These are phyloP conservation scores for Agriopis leucophaearia DNA, from an alignment of 2,888 invertebrate genomes.

Conservation along the genomic window DNA sequence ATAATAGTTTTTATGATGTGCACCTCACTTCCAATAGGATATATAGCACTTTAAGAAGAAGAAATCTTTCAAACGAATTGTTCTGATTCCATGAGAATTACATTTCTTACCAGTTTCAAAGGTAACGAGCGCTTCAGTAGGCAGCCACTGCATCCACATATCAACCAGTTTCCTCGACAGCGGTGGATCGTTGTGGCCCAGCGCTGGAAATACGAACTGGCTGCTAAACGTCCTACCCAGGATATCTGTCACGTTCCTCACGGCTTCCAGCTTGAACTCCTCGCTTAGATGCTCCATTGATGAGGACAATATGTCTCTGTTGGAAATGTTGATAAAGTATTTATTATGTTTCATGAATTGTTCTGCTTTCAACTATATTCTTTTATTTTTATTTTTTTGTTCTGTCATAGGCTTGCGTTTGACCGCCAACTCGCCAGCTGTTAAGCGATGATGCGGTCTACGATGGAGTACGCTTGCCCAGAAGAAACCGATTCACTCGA, in stretches of 20 bases:
- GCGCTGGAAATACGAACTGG: constrained; percentile 95
- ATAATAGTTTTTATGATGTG: no score
- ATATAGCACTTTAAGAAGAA: no score
- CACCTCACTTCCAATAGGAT: no score
- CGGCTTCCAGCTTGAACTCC: constrained; percentile 89
- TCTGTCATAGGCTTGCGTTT: no score
- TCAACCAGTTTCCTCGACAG: constrained; percentile 89
- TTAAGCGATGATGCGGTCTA: no score
- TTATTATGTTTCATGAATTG: neutral
- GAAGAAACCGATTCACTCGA: no score
- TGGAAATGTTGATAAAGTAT: constrained; percentile 48
- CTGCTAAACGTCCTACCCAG: constrained; percentile 93
- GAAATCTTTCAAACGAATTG: neutral
- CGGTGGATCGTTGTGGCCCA: constrained; percentile 95
- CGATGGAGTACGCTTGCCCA: no score
- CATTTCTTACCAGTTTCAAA: constrained; percentile 90
- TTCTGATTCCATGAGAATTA: neutral
- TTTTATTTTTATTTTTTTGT: no score
- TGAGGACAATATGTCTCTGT: constrained; percentile 94
- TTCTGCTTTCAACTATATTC: no score
- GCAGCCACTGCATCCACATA: constrained; percentile 95
- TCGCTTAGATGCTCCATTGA: constrained; percentile 89
- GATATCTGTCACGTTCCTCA: constrained; percentile 93
- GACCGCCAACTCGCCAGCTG: no score
- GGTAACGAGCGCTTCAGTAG: constrained; percentile 92